Evolutionary conservation across 2,797 vertebrate species (phyloP), one percentile per base, ranked within the genome.

Genomic region (Clarias pachynema): DNA sequence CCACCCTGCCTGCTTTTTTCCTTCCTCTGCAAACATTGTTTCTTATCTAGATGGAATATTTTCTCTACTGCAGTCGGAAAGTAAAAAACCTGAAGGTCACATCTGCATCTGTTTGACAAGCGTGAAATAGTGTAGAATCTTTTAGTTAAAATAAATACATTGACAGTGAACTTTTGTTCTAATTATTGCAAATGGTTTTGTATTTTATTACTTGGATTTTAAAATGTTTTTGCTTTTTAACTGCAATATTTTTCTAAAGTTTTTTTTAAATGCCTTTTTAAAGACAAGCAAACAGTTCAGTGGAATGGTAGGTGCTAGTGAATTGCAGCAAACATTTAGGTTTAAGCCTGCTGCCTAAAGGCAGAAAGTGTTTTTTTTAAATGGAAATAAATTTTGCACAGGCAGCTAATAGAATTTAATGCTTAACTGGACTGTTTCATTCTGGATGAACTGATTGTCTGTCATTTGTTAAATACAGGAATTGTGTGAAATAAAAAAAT

Each of bases 201-300:
- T 88, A 80, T 87, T 84, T 87, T 87, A 79, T 68, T 82, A 69
- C 86, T 83, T 82, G 20, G 81, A 89, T 88, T 70, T 82, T 15
- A 66, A 85, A 63, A 79, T 87, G 79, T 20, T 68, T 82, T 92
- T 94, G 89, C 92, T 94, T 82, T 88, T 80, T 80, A 85, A 83
- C 66, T 60, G 72, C 89, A 89, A 86, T 90, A 90, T 90, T 90
- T 90, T 90, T 90, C 82, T 89, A 90, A 75, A 8, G 62, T 69
- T 82, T 74, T 84, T 70, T 78, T 83, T 85, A 68, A 78, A 75
- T 29, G 79, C 8, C n/a, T 75, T 87, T 85, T 86, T 82, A 78
- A 29, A 74, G n/a, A 85, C 18, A 56, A 40, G 26, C 29, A 65
- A 72, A 82, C 18, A 69, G 16, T 82, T 80, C 49, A 65, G 62